These are phyloP conservation scores for Mico argentatus DNA, from an alignment of 2,797 vertebrate genomes.

Conservation along the genomic window DNA sequence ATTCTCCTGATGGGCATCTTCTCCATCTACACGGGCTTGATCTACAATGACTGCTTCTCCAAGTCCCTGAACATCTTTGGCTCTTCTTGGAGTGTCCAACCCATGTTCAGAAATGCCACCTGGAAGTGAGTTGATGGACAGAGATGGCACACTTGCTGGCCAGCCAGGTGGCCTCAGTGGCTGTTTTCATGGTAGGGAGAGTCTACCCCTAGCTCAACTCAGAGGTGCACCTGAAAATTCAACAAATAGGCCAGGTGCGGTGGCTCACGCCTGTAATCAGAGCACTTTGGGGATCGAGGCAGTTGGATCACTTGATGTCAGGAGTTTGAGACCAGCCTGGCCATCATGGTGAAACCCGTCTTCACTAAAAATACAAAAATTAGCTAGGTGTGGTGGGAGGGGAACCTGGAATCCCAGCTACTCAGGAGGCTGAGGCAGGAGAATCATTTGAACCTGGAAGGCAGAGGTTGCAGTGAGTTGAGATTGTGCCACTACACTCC, in stretches of 20 bases:
- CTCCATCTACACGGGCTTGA: constrained; percentile 90
- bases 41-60: constrained; percentile 91
- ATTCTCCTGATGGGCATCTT: constrained; percentile 89
- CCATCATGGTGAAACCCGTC: no score
- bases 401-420: no score
- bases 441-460: no score
- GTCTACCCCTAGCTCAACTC: neutral
- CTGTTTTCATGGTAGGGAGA: neutral
- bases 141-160: neutral
- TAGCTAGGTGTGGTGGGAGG: no score
- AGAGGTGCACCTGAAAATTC: neutral
- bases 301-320: no score
- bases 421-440: no score
- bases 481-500: no score
- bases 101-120: constrained; percentile 86
- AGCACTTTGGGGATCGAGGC: no score
- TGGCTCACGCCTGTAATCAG: no score
- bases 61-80: constrained; percentile 89
- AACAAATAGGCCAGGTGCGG: accelerated
- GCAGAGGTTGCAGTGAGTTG: no score
- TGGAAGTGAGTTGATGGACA: constrained; percentile 85
- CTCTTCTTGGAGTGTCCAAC: constrained; percentile 87
- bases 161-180: no score
- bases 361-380: no score
- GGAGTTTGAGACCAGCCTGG: neutral